These are phyloP conservation scores for Cottoperca gobio DNA, from an alignment of 2,797 vertebrate genomes.

Conservation along the genomic window DNA sequence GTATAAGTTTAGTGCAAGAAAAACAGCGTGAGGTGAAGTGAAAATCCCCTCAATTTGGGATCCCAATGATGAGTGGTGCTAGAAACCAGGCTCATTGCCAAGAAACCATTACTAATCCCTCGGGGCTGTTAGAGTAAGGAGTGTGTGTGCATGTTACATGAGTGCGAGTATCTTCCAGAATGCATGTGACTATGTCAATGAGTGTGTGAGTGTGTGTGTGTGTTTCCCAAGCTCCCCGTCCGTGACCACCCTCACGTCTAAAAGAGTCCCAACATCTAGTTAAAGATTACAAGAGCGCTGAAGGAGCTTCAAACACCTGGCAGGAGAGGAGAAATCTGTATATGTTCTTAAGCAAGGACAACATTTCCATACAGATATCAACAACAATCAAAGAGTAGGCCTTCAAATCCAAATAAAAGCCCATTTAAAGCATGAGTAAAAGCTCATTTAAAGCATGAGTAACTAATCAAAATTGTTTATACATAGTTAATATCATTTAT, in stretches of 20 bases:
- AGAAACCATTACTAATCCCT: constrained; percentile 76
- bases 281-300: constrained; percentile 72
- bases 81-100: constrained; percentile 71
- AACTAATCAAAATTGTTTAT: constrained; percentile 70
- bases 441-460: constrained; percentile 58
- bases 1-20: constrained; percentile 56
- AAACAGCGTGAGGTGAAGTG: constrained; percentile 65
- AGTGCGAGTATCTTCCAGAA: constrained; percentile 45
- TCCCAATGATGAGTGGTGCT: constrained; percentile 72
- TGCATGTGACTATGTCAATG: constrained; percentile 41
- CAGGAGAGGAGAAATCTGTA: constrained; percentile 34
- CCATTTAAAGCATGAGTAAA: constrained; percentile 55
- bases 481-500: constrained; percentile 63
- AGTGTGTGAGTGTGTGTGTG: constrained; percentile 26
- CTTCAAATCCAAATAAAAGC: constrained; percentile 46
- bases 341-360: constrained; percentile 21
- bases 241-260: constrained; percentile 46
- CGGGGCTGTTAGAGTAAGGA: constrained; percentile 61
- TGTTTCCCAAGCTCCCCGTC: constrained; percentile 33
- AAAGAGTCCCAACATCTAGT: constrained; percentile 62
- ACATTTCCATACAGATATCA: constrained; percentile 22
- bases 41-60: constrained; percentile 71
- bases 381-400: constrained; percentile 21
- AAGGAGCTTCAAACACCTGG: constrained; percentile 55
- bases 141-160: constrained; percentile 54